These are phyloP conservation scores for Neelides folsomi DNA, from an alignment of 2,888 invertebrate species.

Conservation along the genomic window DNA sequence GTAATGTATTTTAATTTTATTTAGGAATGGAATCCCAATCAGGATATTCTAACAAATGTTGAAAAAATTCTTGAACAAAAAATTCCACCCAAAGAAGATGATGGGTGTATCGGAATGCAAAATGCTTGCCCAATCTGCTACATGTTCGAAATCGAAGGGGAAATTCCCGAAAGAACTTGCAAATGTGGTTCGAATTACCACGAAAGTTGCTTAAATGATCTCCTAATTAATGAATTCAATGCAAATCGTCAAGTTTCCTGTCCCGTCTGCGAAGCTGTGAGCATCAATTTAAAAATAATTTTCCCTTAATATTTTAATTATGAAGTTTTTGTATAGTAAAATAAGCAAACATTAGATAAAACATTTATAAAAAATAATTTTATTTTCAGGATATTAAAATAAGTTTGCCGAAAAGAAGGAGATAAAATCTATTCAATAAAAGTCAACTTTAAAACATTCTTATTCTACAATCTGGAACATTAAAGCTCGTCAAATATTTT, in stretches of 20 bases:
- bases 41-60: slow-evolving; percentile 36
- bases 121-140: slow-evolving; percentile 39
- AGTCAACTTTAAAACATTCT: no score
- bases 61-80: slow-evolving; percentile 34
- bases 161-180: slow-evolving; percentile 39
- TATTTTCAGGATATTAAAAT: no score
- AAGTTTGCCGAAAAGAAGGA: no score
- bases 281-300: neutral
- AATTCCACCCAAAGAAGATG: slow-evolving; percentile 34
- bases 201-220: slow-evolving; percentile 39
- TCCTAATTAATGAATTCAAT: slow-evolving; percentile 29
- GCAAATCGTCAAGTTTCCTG: slow-evolving; percentile 16
- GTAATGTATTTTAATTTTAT: no score
- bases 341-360: no score
- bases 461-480: no score
- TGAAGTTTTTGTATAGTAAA: no score
- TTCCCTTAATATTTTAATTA: no score
- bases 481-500: no score
- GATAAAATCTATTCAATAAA: no score
- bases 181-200: slow-evolving; percentile 39
- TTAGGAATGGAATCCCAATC: slow-evolving; percentile 36
- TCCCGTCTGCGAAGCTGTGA: slow-evolving; percentile 6
- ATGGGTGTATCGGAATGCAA: slow-evolving; percentile 35
- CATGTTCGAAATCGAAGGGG: slow-evolving; percentile 36
- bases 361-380: no score